phyloP scores from a whole-genome alignment of 2,797 vertebrate species.

The Crocodylus rhombifer region DNA sequence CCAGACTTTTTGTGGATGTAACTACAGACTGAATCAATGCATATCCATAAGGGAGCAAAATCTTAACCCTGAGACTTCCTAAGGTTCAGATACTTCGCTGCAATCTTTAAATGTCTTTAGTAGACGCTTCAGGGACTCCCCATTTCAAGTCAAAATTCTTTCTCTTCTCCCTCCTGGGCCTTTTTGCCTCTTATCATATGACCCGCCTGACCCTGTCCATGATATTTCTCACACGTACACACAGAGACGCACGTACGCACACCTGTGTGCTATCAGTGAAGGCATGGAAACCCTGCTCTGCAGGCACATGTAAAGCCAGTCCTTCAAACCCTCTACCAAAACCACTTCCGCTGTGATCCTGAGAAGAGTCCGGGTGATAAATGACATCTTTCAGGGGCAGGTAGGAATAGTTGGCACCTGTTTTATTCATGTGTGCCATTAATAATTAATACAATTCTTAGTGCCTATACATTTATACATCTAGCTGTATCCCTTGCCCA shows the following conservation, averaged over 20 bases:
- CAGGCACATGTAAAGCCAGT: not conserved
- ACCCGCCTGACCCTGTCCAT: not conserved
- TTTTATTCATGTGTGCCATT: not conserved
- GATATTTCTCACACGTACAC: not conserved
- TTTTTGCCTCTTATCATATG: not conserved
- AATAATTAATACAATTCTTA: not conserved
- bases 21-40: too few relatives aligned
- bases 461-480: not conserved
- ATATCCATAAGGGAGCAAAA: too few relatives aligned
- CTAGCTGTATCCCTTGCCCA: not conserved
- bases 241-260: not conserved
- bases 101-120: not conserved
- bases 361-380: not conserved
- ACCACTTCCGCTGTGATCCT: not conserved
- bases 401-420: not conserved
- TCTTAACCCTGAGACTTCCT: too few relatives aligned
- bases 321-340: conserved; percentile 5
- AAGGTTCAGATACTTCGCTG: too few relatives aligned
- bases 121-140: not conserved
- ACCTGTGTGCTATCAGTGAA: conserved; percentile 41
- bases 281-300: not conserved
- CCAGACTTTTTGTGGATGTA: too few relatives aligned
- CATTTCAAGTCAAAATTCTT: not conserved
- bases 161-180: not conserved
- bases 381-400: not conserved